Evolutionary conservation across 2,113 vertebrate genomes (phyloP), one percentile per base, ranked within the genome.

Genomic region (Gadus chalcogrammus): DNA sequence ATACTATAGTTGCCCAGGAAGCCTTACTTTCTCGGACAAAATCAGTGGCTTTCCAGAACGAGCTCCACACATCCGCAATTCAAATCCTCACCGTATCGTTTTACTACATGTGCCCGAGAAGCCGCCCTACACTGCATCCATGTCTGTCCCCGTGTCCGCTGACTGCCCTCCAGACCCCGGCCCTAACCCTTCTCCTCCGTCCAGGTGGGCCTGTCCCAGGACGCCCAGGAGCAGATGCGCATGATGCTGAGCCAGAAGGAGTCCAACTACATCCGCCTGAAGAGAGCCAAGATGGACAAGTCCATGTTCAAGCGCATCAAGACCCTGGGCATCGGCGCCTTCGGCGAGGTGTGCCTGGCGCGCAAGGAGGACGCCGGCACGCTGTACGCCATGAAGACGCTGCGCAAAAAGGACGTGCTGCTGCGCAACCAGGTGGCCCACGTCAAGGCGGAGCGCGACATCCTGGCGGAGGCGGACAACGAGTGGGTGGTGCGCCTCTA

Each of bases 401-500:
- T 99, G n/a, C 93, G 97, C 55, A 99, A 99, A 85, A 99, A 99
- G 87, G 97, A 99, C 64, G 97, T 99, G 63, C 89, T 99, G 71
- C 93, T 97, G 82, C 92, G 97, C 74, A 99, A 99, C 89, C 97
- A 99, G 88, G 97, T 99, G 76, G 97, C 97, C 75, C 97, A 99
- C 24, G 97, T 99, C 67, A 99, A 99, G 90, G 97, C 97, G 0
- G 97, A 99, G 89, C 79, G 97, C 76, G 97, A 99, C 91, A 99
- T 99, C 86, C 92, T 99, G 79, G 97, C 97, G 0, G 97, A 99
- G 88, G 97, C 97, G 5, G 97, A 99, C 90, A 99, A 99, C 28
- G 97, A 99, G 73, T 99, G 97, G 97, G 97, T 99, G 71, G 97
- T 99, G 83, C 96, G 97, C 0, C 93, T 99, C 12, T 99, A 99